phyloP scores from a whole-genome alignment of 1,140 invertebrate genomes.

The Zaprionus davidi region DNA sequence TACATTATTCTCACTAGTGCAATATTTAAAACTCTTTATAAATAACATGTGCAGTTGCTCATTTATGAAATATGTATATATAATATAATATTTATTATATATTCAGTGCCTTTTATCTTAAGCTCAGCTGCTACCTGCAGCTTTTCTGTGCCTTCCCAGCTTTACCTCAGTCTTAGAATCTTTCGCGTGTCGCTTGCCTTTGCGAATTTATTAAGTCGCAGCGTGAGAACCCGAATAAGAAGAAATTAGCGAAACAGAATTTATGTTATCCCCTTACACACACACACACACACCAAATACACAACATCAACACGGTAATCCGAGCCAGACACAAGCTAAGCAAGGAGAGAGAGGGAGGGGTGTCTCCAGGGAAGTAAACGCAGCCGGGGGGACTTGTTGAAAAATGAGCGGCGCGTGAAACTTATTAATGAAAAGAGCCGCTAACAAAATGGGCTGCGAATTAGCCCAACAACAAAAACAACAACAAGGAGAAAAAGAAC shows the following conservation, averaged over 20 bases:
- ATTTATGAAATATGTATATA: not conserved
- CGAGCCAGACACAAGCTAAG: conserved; percentile 59
- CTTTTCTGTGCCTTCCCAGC: not conserved
- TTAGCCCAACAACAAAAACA: conserved; percentile 61
- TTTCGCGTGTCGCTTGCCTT: conserved; percentile 14
- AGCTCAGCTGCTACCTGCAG: not conserved
- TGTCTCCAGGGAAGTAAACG: not conserved
- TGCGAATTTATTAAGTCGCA: conserved; percentile 49
- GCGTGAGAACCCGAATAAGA: conserved; percentile 48
- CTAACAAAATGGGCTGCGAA: conserved; percentile 70
- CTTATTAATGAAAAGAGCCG: conserved; percentile 81
- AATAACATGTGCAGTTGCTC: not conserved
- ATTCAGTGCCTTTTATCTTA: not conserved
- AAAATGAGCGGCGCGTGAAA: conserved; percentile 82
- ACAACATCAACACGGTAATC: conserved; percentile 80
- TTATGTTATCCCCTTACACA: conserved; percentile 27
- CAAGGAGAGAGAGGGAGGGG: not conserved
- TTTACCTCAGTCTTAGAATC: not conserved
- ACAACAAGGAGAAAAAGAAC: conserved; percentile 17
- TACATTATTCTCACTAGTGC: no score
- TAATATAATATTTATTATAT: no score
- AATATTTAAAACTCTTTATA: no score
- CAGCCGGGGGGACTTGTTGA: conserved; percentile 47
- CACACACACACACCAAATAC: conserved; percentile 41
- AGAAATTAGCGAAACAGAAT: conserved; percentile 44